These are phyloP conservation scores for Oreochromis tanganicae DNA, from an alignment of 2,113 vertebrate species.

Conservation along the genomic window DNA sequence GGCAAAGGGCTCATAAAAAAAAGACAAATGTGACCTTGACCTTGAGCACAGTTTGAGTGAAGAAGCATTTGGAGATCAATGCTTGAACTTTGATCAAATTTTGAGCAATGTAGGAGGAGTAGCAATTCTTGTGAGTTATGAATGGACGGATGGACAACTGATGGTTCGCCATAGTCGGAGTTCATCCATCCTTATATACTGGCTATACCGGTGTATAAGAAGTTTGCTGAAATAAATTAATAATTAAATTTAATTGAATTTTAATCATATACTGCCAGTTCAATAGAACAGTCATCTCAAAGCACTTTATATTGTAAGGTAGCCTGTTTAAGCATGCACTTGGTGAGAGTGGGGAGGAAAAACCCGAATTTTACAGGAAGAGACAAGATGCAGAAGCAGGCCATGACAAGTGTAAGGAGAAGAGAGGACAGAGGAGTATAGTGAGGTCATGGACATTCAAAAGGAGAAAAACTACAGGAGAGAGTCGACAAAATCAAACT, in stretches of 20 bases:
- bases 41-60: not conserved
- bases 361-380: not conserved
- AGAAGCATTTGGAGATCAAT: not conserved
- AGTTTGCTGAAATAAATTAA: not conserved
- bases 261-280: not conserved
- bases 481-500: not conserved
- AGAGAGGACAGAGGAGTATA: not conserved
- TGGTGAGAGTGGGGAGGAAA: not conserved
- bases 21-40: not conserved
- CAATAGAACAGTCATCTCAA: not conserved
- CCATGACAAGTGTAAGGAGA: not conserved
- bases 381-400: not conserved
- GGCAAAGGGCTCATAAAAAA: not conserved
- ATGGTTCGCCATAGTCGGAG: not conserved
- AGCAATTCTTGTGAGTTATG: not conserved
- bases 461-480: not conserved
- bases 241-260: not conserved
- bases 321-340: not conserved
- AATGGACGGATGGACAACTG: not conserved
- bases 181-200: not conserved
- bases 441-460: not conserved
- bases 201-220: not conserved
- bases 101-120: not conserved
- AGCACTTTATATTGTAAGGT: not conserved
- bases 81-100: not conserved